phyloP scores from a whole-genome alignment of 2,113 vertebrate genomes.

The Notarius quadriscutis region DNA sequence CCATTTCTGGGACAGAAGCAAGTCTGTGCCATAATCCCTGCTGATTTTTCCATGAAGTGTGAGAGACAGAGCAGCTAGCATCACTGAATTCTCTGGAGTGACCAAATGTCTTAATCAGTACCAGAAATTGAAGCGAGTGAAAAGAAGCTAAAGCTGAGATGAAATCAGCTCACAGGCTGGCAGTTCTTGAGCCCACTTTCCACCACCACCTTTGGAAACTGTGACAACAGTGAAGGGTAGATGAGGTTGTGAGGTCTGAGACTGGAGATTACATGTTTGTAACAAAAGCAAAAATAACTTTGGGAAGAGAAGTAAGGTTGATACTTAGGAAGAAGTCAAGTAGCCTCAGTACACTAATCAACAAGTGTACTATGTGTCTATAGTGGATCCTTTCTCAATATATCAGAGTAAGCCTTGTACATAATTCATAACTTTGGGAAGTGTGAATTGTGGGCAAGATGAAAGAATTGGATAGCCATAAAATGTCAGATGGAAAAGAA shows the following conservation, averaged over 20 bases:
- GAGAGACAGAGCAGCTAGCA: background rate
- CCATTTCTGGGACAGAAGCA: background rate
- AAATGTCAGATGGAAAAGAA: background rate
- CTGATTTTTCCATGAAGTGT: background rate
- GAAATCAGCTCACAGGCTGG: conserved; percentile 2
- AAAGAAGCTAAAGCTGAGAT: background rate
- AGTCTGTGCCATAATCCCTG: background rate
- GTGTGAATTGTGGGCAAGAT: background rate
- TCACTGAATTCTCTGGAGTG: background rate
- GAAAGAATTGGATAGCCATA: background rate
- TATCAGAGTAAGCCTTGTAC: background rate
- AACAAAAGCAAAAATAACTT: background rate
- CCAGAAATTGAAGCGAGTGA: background rate
- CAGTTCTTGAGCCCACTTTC: background rate
- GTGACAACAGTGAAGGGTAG: background rate
- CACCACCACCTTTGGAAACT: background rate
- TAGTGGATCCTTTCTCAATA: background rate
- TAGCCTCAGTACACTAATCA: background rate
- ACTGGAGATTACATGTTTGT: background rate
- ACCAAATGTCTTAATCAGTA: background rate
- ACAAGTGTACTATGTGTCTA: background rate
- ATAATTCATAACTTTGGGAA: background rate
- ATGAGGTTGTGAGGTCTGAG: background rate
- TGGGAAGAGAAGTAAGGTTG: background rate
- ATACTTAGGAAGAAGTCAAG: background rate